Evolutionary conservation across 2,113 vertebrate genomes (phyloP).

Genomic region (Parus major): DNA sequence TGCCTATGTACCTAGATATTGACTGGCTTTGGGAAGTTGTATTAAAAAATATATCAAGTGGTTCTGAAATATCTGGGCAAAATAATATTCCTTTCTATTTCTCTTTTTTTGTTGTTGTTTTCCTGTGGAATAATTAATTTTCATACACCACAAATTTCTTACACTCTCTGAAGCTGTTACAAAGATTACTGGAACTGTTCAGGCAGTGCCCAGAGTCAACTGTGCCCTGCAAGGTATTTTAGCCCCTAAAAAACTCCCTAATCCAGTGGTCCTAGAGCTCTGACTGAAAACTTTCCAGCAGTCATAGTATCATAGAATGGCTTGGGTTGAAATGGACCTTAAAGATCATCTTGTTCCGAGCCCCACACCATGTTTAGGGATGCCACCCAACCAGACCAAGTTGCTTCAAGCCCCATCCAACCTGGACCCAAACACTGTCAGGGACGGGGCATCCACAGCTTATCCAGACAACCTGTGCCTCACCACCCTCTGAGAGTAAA

Average conservation of each 20-base stretch:
- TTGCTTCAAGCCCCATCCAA: background rate
- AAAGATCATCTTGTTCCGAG: accelerated
- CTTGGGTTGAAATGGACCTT: background rate
- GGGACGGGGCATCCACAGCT: background rate
- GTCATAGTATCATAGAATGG: background rate
- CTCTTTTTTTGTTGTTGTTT: background rate
- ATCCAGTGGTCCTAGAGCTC: background rate
- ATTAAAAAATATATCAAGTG: background rate
- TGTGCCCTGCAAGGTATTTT: background rate
- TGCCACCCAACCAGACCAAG: no score
- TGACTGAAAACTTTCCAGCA: background rate
- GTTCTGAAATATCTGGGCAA: background rate
- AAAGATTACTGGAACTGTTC: background rate
- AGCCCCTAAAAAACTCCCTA: no score
- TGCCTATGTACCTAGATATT: background rate
- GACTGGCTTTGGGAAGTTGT: background rate
- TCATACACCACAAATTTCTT: background rate
- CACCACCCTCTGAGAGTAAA: background rate
- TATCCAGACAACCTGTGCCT: background rate
- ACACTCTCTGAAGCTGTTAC: background rate
- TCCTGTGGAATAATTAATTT: background rate
- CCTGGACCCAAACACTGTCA: background rate
- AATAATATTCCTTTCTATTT: background rate
- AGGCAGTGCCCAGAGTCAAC: background rate
- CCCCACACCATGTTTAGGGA: accelerated